Evolutionary conservation across 1,140 invertebrate genomes (phyloP), one percentile per base, ranked within the genome.

Genomic region (Himalopsyche phryganea): DNA sequence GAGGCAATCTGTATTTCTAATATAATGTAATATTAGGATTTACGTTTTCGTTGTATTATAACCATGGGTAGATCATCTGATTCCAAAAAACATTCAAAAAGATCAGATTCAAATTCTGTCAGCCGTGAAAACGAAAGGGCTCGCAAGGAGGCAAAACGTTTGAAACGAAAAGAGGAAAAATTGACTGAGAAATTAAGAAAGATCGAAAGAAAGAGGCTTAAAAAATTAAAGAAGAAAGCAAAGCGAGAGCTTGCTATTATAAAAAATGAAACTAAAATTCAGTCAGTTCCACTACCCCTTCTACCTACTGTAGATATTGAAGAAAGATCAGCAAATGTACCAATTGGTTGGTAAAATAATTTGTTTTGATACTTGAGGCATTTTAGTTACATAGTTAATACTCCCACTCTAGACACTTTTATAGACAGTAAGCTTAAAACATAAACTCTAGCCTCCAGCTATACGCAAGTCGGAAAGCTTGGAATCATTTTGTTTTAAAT

Each of bases 271-370:
- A 36, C 23, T 10, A 18, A 38, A 19, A 33, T 28, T 28, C 4
- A 5, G 23, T 5, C 23, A 28, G 4, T 9, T 28, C 23, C 9
- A 28, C 3, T 9, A 5, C 23, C 23, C 9, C 23, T 9, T 5
- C 4, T 5, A 28, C 23, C 4, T 3, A 9, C 9, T 28, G 13
- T 13, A 3, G 19, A 44, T 3, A 9, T 3, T 28, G 17, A 14
- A 20, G 51, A 50, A 38, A 54, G 44, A 28, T 55, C 46, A 7
- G 47, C 50, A 10, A 50, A 60, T 41, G 45, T 55, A 13, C 51
- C 50, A 11, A 48, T 60, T 13, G 42, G 50, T 44, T n/a, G 35
- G 47, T 36, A 19, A 2, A 32, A 20, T 18, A 14, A 17, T 20
- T 41, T 40, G 15, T 6, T 19, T 19, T 20, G 5, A n/a, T n/a